A percentile compares a stretch with the other conserved stretches of the same genome.
These are phyloP conservation scores for Rhodophaea formosa DNA, from an alignment of 2,888 invertebrate species.

Conservation along the genomic window DNA sequence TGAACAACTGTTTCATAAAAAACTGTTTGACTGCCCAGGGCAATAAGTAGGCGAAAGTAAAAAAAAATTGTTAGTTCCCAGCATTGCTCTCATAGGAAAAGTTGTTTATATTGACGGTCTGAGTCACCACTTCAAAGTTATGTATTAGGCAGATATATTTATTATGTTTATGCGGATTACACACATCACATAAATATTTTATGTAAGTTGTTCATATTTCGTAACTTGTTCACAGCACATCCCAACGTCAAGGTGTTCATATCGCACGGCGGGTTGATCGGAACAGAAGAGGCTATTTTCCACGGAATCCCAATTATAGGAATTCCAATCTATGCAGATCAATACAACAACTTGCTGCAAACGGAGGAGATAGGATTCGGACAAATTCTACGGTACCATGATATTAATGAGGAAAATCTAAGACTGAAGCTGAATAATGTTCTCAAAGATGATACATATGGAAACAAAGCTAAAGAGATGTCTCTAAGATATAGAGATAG, in stretches of 20 bases:
- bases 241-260: constrained; percentile 82
- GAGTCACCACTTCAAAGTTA: no score
- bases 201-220: neutral
- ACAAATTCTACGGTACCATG: constrained; percentile 61
- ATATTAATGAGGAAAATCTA: constrained; percentile 65
- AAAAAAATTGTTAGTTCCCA: no score
- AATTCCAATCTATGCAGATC: constrained; percentile 75
- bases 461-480: constrained; percentile 54
- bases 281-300: constrained; percentile 82
- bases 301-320: constrained; percentile 81
- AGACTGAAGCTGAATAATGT: constrained; percentile 53
- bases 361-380: constrained; percentile 64
- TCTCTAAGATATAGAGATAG: constrained; percentile 77
- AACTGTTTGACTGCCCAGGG: no score
- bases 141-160: no score
- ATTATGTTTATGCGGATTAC: no score
- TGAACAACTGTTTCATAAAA: no score
- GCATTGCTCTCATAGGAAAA: no score
- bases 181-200: no score
- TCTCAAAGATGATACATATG: constrained; percentile 56
- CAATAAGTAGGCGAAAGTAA: no score
- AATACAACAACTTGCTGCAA: constrained; percentile 71
- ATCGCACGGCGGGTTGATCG: constrained; percentile 85
- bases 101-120: no score
- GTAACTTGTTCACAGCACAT: constrained; percentile 60